Base-by-base conservation (phyloP, 2,797 vertebrate genomes). In the Silurus lanzhouensis region DNA sequence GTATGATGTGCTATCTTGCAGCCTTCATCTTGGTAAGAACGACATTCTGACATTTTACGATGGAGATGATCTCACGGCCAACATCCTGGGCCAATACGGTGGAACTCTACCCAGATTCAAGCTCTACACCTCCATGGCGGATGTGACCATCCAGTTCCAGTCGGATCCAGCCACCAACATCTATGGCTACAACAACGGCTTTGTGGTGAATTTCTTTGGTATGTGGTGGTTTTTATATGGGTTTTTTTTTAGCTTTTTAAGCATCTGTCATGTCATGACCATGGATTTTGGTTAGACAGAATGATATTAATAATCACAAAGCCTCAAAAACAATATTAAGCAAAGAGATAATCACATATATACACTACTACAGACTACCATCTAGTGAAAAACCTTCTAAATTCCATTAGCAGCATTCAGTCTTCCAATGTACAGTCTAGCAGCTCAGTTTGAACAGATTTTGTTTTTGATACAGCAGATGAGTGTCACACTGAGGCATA, bases 141-240 rank as follows among this genome's bases (percentile, higher is more conserved):
- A 99, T 0, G 96, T 99, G 93, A 99, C 98, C 0, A 92, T 99
- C 88, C 98, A 99, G 93, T 99, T 99, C 90, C 98, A 99, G 93
- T 98, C 98, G 0, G 98, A 99, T 85, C 98, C 98, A 0, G 98
- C 97, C 0, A 95, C 96, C 0, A 96, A 96, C 0, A 94, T 96
- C 86, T 95, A 97, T 0, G 96, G 97, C 81, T 98, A 99, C 90
- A 96, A 97, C 90, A 97, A 98, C 8, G 98, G 98, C 78, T 99
- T 99, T 9, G 95, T 99, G 90, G 95, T 99, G 85, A 97, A 98
- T 91, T 99, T 99, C 92, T 98, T 97, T 0, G 98, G 98, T 99
- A 89, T 93, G 96, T 83, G 64, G 46, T n/a, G 20, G 58, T 60
- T 66, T 46, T 22, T 22, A 38, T 20, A 31, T 6, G 48, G 1